Evolutionary conservation across 2,113 vertebrate species (phyloP).

Genomic region (Phoenicopterus ruber): DNA sequence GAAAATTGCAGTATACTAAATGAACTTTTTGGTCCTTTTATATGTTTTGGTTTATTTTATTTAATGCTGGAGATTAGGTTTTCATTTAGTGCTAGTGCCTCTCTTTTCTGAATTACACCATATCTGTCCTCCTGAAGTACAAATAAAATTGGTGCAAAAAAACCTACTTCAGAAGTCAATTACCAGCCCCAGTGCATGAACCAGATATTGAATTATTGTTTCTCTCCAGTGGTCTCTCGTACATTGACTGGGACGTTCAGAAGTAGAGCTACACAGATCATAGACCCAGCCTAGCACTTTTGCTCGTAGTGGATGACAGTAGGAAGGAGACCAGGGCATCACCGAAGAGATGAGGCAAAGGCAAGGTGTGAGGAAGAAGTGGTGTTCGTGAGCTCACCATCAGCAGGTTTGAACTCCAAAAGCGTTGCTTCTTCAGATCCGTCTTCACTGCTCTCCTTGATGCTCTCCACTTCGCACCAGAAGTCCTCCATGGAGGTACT

Average conservation of each 20-base stretch:
- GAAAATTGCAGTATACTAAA: background rate
- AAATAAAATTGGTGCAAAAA: background rate
- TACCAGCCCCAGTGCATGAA: background rate
- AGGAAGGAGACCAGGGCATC: background rate
- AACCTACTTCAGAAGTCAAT: background rate
- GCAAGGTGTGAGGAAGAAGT: background rate
- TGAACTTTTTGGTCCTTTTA: background rate
- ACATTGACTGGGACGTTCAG: background rate
- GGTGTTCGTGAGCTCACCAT: conserved; percentile 68
- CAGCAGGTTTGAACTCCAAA: conserved; percentile 75
- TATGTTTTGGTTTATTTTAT: background rate
- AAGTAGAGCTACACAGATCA: background rate
- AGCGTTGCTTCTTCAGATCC: conserved; percentile 66
- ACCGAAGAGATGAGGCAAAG: background rate
- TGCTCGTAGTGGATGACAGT: fast-evolving
- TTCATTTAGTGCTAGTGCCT: background rate
- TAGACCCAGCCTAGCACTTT: background rate
- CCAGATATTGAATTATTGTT: background rate
- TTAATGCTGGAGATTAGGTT: background rate
- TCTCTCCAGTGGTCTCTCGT: background rate
- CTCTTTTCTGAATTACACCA: background rate
- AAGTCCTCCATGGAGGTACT: conserved; percentile 87
- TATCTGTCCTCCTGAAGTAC: background rate
- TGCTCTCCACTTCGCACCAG: conserved; percentile 84
- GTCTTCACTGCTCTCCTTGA: conserved; percentile 75